Percentiles rank a stretch among this genome's conserved stretches.
These are phyloP conservation scores for Huso huso DNA, from an alignment of 2,797 vertebrate species.

Conservation along the genomic window DNA sequence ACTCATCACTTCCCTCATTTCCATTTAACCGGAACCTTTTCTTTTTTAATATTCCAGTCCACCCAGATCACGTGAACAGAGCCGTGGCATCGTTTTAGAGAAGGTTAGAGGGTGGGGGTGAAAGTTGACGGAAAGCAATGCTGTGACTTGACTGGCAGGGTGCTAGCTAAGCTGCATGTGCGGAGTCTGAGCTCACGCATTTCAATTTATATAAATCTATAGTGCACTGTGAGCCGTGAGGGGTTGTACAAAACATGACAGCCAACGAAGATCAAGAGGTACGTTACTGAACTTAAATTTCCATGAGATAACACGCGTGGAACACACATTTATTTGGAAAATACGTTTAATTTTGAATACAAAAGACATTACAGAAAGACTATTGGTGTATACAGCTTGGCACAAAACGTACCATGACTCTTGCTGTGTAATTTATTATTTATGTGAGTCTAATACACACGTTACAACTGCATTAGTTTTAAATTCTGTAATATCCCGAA, in stretches of 20 bases:
- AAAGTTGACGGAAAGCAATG: conserved; percentile 7
- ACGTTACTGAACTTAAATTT: conserved; percentile 22
- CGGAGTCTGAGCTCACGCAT: background rate
- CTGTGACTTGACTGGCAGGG: background rate
- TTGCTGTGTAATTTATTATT: no score
- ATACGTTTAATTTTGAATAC: conserved; percentile 17
- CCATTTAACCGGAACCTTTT: no score
- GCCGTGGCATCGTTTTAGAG: no score
- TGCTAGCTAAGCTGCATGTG: background rate
- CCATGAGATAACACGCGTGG: background rate
- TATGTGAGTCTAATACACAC: no score
- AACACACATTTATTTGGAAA: conserved; percentile 10
- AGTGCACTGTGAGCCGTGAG: background rate
- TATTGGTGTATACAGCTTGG: background rate
- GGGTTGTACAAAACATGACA: conserved; percentile 56
- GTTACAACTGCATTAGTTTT: no score
- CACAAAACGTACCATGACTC: background rate
- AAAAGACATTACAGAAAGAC: background rate
- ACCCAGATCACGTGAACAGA: background rate
- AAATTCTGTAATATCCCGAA: no score
- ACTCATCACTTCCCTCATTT: no score
- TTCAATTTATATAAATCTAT: background rate
- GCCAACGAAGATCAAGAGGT: conserved; percentile 95
- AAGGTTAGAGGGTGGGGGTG: conserved; percentile 14
- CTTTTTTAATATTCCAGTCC: no score